Evolutionary conservation across 1,140 invertebrate genomes (phyloP), one percentile per base, ranked within the genome.

Genomic region (Monomorium pharaonis): DNA sequence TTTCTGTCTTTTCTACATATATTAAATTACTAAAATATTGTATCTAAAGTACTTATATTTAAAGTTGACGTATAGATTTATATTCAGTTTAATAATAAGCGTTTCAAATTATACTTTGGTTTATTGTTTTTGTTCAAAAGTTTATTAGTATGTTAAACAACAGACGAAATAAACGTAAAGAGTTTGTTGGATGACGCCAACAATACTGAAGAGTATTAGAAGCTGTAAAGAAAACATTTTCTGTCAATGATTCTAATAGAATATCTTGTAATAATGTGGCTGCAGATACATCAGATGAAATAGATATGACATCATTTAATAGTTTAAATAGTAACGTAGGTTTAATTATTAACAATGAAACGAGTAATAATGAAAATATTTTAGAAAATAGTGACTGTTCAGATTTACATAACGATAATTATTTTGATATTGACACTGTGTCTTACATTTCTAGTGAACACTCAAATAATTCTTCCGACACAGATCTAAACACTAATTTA

Each of bases 331-430:
- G 4, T 65, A n/a, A n/a, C 9, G 6, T 7, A 42, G 16, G n/a
- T n/a, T n/a, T n/a, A n/a, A n/a, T n/a, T n/a, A n/a, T 42, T n/a
- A 65, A 65, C 42, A 65, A 65, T 65, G 18, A 67, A 44, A 69
- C 4, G 9, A 47, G 65, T 47, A 69, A 47, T 69, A 69, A 27
- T 24, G 42, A 69, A 44, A 47, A 42, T 21, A 42, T 18, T 33
- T 3, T 47, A 16, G 42, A 69, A 47, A 69, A 44, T 9, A n/a
- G 2, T 47, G 47, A 12, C 14, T 47, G 12, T 47, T 69, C 14
- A 47, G 12, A 24, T 27, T 24, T 69, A 44, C 63, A 67, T 24
- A 14, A 7, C 6, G 27, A 47, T 27, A 27, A 47, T 27, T 2
- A 69, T 47, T 69, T 27, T n/a, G n/a, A n/a, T 69, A 14, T 69